These are phyloP conservation scores for Eupelmus urozonus DNA, from an alignment of 2,888 invertebrate genomes.

Conservation along the genomic window DNA sequence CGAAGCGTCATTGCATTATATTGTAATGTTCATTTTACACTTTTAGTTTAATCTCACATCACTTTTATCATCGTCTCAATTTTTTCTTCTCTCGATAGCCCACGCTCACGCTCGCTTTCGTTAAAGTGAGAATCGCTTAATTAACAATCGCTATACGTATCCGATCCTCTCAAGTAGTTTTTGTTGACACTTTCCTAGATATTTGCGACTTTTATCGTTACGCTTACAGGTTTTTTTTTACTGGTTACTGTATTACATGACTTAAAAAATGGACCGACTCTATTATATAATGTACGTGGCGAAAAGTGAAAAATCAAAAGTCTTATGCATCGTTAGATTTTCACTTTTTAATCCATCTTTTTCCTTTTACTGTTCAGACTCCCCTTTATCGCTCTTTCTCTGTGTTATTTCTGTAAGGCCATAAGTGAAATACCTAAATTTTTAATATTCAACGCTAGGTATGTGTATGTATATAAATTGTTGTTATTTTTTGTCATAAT, in stretches of 20 bases:
- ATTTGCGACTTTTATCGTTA: no score
- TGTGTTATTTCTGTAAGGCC: conserved; percentile 70
- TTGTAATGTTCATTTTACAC: conserved; percentile 38
- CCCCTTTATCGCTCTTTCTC: conserved; percentile 52
- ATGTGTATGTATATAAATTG: conserved; percentile 66
- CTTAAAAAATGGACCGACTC: conserved; percentile 33
- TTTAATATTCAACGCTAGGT: conserved; percentile 68
- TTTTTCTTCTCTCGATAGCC: conserved; percentile 2
- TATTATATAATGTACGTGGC: conserved; percentile 13
- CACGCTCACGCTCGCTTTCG: neutral
- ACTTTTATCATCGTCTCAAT: conserved; percentile 51
- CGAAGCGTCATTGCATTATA: no score
- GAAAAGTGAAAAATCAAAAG: conserved; percentile 49
- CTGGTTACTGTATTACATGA: conserved; percentile 18
- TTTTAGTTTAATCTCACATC: no score
- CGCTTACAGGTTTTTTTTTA: neutral
- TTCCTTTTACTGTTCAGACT: conserved; percentile 49
- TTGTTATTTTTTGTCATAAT: conserved; percentile 53
- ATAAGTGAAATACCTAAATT: conserved; percentile 73
- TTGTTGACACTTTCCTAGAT: no score
- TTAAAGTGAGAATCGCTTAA: no score
- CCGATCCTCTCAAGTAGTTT: no score
- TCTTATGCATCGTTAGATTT: no score
- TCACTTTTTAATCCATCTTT: conserved; percentile 32
- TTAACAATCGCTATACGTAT: no score